phyloP scores from a whole-genome alignment of 2,888 invertebrate genomes.

The Oscheius sp. region DNA sequence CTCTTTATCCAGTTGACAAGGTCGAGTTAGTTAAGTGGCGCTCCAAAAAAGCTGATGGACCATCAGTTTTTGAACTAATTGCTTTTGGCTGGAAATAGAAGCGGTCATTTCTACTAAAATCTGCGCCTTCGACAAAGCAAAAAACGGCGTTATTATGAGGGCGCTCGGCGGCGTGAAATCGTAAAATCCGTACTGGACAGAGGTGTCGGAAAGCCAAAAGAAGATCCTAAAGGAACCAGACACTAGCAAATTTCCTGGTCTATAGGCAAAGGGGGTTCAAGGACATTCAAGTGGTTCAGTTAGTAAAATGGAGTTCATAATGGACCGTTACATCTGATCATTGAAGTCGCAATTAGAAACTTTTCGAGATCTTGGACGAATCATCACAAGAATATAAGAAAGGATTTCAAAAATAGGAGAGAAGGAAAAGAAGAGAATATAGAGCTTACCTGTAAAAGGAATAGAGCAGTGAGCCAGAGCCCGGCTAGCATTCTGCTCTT shows the following conservation, averaged over 20 bases:
- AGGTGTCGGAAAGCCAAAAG: background rate
- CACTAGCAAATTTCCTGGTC: background rate
- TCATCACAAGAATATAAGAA: too few relatives aligned
- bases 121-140: too few relatives aligned
- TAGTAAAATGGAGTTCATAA: background rate
- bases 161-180: slow-evolving; percentile 10
- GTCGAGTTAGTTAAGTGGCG: too few relatives aligned
- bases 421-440: background rate
- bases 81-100: background rate
- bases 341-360: background rate
- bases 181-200: background rate
- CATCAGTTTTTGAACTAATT: slow-evolving; percentile 18
- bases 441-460: background rate
- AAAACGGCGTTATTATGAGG: background rate
- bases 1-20: background rate
- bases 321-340: background rate
- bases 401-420: background rate
- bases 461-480: slow-evolving; percentile 16
- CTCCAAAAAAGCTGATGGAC: background rate
- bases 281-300: background rate
- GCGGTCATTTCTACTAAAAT: background rate
- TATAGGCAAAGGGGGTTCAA: slow-evolving; percentile 8
- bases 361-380: background rate
- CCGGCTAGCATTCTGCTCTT: slow-evolving; percentile 16
- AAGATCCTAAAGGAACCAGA: background rate